These are phyloP conservation scores for Arothron firmamentum DNA, from an alignment of 2,113 vertebrate genomes.

Conservation along the genomic window DNA sequence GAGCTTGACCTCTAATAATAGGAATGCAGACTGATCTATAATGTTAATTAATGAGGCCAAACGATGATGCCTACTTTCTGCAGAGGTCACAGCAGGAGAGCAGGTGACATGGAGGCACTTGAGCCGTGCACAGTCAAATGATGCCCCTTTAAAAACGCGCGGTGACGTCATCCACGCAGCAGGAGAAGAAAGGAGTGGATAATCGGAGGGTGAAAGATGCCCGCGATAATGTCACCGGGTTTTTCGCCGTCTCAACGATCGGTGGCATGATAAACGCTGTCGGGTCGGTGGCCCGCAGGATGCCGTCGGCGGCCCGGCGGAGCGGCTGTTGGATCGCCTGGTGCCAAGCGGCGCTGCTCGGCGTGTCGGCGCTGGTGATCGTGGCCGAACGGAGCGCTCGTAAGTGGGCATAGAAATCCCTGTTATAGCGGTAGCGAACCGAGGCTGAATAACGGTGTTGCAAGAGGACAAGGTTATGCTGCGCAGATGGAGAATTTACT, in stretches of 20 bases:
- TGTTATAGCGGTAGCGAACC: not conserved
- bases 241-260: slow-evolving; percentile 4
- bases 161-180: slow-evolving; percentile 69
- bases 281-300: slow-evolving; percentile 56
- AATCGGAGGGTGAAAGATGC: slow-evolving; percentile 46
- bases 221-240: slow-evolving; percentile 45
- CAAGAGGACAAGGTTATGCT: not conserved
- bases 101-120: not conserved
- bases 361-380: slow-evolving; percentile 72
- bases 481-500: not conserved
- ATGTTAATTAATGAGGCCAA: no score
- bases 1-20: no score
- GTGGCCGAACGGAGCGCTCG: slow-evolving; percentile 73
- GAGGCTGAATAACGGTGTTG: not conserved
- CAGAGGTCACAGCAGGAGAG: not conserved
- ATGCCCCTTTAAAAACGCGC: slow-evolving; percentile 67
- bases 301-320: slow-evolving; percentile 63
- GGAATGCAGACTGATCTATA: no score
- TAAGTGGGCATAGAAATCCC: slow-evolving; percentile 63
- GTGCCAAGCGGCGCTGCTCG: slow-evolving; percentile 75
- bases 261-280: slow-evolving; percentile 59
- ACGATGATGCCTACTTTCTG: not conserved
- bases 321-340: slow-evolving; percentile 72
- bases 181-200: slow-evolving; percentile 45
- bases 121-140: not conserved